Evolutionary conservation across 2,888 invertebrate genomes (phyloP).

Genomic region (Mesorhabditis sp.): DNA sequence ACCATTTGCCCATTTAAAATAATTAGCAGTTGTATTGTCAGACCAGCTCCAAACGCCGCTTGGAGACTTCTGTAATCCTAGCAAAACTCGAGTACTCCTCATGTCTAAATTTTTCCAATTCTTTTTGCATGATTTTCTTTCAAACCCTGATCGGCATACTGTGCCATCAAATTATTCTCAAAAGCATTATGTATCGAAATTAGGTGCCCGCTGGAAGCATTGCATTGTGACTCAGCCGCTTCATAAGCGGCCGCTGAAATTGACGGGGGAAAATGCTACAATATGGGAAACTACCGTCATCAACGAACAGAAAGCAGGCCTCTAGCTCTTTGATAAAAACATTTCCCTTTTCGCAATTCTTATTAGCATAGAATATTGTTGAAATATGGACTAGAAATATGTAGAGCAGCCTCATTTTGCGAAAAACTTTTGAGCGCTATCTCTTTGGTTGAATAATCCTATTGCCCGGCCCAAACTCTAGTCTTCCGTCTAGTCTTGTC

Average conservation of each 20-base stretch:
- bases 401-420: too few species aligned
- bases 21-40: neutral
- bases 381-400: too few species aligned
- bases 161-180: neutral
- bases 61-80: neutral
- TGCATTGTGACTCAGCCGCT: neutral
- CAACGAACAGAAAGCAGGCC: neutral
- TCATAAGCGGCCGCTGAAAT: neutral
- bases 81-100: neutral
- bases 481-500: too few species aligned
- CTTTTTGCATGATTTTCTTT: neutral
- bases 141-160: neutral
- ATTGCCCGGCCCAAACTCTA: too few species aligned
- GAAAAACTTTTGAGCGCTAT: too few species aligned
- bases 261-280: neutral
- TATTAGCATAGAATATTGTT: too few species aligned
- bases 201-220: neutral
- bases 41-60: neutral
- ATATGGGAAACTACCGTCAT: neutral
- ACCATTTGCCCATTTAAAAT: constrained; percentile 1
- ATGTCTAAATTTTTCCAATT: neutral
- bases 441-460: too few species aligned
- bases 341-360: too few species aligned
- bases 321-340: neutral
- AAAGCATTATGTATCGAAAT: constrained; percentile 4